These are phyloP conservation scores for Tinamus major DNA, from an alignment of 2,797 vertebrate genomes.

Conservation along the genomic window DNA sequence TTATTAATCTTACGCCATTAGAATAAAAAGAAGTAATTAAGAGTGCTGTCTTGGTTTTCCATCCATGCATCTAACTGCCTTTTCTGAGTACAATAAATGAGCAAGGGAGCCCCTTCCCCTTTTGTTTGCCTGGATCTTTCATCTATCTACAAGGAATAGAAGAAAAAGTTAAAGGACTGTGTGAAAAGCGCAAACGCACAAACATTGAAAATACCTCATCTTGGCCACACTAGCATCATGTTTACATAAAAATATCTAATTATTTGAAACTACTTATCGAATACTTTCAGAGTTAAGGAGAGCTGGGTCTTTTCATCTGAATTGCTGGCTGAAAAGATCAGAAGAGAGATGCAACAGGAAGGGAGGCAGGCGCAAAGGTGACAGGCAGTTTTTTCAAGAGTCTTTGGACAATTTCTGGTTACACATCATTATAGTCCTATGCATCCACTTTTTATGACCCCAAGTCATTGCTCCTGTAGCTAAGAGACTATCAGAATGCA, in stretches of 20 bases:
- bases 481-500: not conserved
- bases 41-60: not conserved
- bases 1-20: not conserved
- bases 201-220: not conserved
- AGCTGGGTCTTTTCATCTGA: not conserved
- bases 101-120: not conserved
- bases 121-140: not conserved
- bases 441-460: not conserved
- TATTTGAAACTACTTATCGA: not conserved
- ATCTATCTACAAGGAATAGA: not conserved
- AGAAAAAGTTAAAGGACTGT: not conserved
- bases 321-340: too few relatives aligned
- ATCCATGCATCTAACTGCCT: not conserved
- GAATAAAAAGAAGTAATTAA: not conserved
- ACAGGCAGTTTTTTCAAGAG: not conserved
- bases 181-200: not conserved
- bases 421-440: not conserved
- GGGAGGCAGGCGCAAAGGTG: not conserved
- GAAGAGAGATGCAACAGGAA: not conserved
- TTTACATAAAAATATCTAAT: not conserved
- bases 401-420: not conserved
- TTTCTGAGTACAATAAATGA: not conserved
- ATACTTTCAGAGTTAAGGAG: not conserved
- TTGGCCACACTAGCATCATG: not conserved
- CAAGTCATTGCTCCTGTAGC: not conserved